These are phyloP conservation scores for Melanocharis versteri DNA, from an alignment of 2,113 vertebrate genomes.

Conservation along the genomic window DNA sequence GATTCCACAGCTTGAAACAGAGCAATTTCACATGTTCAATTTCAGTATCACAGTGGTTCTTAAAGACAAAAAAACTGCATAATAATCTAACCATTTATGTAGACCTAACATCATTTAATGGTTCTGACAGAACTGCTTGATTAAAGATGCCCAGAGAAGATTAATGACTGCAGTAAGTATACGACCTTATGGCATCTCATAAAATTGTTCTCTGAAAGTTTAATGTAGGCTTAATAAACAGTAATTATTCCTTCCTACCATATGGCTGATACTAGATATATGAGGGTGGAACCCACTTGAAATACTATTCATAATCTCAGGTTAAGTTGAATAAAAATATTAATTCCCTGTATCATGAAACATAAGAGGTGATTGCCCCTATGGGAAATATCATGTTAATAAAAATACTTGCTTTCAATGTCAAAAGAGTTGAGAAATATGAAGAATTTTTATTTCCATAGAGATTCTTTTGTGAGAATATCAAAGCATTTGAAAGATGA, in stretches of 20 bases:
- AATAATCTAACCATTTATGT: neutral
- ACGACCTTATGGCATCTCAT: constrained; percentile 47
- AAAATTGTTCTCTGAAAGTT: constrained; percentile 40
- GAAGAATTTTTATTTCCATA: neutral
- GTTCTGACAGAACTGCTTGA: neutral
- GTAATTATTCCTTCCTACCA: constrained; percentile 53
- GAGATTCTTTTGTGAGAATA: neutral
- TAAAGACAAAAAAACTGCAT: neutral
- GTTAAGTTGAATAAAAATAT: constrained; percentile 36
- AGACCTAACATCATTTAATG: neutral
- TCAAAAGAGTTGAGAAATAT: neutral
- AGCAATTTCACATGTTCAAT: neutral
- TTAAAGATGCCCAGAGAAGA: constrained; percentile 46
- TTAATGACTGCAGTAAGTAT: constrained; percentile 41
- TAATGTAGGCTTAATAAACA: constrained; percentile 50
- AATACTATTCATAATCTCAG: neutral
- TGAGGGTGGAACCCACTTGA: neutral
- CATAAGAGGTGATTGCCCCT: neutral
- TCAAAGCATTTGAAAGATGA: neutral
- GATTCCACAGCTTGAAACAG: neutral
- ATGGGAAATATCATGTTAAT: neutral
- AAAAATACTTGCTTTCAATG: neutral
- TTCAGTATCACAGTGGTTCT: neutral
- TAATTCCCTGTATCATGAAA: constrained; percentile 15
- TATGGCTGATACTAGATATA: constrained; percentile 10